Conservation (phyloP, 2,797 vertebrate species). For the Denticeps clupeoides region DNA sequence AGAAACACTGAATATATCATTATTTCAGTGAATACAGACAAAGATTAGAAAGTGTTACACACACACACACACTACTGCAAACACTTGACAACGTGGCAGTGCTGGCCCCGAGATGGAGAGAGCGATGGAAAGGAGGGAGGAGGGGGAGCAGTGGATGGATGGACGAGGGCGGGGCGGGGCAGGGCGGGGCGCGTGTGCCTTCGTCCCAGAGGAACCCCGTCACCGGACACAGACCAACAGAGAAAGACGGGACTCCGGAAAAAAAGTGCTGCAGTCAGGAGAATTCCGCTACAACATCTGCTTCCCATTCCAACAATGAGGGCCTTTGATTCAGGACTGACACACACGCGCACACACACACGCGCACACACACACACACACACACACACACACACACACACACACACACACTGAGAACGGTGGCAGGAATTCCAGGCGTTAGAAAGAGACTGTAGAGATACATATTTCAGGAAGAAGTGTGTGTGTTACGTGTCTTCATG, state of each 20-base stretch:
- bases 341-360: conserved; percentile 7
- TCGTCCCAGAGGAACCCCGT: not conserved
- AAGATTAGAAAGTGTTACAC: not conserved
- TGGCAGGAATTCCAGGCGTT: too few relatives aligned
- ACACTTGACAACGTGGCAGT: conserved; percentile 39
- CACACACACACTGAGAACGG: conserved; percentile 2
- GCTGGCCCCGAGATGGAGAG: conserved; percentile 27
- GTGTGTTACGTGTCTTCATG: too few relatives aligned
- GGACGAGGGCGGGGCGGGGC: conserved; percentile 20
- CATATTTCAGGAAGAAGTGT: too few relatives aligned
- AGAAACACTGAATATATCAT: too few relatives aligned
- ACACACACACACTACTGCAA: not conserved
- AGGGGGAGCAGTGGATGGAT: not conserved
- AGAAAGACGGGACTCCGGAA: conserved; percentile 26
- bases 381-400: not conserved
- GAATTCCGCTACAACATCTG: conserved; percentile 81
- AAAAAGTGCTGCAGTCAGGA: conserved; percentile 70
- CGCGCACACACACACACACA: not conserved
- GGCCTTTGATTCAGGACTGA: conserved; percentile 58
- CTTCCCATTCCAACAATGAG: conserved; percentile 80
- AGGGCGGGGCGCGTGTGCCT: conserved; percentile 26
- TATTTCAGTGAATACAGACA: too few relatives aligned
- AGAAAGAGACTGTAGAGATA: too few relatives aligned
- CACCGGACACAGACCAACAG: conserved; percentile 34
- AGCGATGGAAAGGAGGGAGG: conserved; percentile 15